These are phyloP conservation scores for Monochamus alternatus DNA, from an alignment of 2,888 invertebrate genomes.

Conservation along the genomic window DNA sequence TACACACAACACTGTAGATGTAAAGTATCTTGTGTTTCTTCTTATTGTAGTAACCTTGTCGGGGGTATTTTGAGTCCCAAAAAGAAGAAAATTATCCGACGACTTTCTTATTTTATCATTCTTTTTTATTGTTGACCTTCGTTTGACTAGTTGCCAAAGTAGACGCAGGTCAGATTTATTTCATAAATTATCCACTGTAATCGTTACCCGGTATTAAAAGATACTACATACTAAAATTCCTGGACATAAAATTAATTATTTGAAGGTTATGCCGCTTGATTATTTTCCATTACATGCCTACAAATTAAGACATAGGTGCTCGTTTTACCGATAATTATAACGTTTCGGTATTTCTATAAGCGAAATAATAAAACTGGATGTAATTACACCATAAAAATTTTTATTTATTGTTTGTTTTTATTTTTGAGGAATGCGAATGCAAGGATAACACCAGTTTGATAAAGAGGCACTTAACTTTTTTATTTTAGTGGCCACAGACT, in stretches of 20 bases:
- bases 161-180: slow-evolving; percentile 7
- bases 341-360: slow-evolving; percentile 22
- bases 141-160: slow-evolving; percentile 34
- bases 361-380: slow-evolving; percentile 18
- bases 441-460: not conserved
- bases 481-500: too few relatives aligned
- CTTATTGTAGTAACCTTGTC: slow-evolving; percentile 24
- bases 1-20: not conserved
- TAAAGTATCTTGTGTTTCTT: slow-evolving; percentile 15
- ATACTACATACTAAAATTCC: slow-evolving; percentile 3
- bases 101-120: slow-evolving; percentile 23
- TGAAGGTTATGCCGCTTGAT: slow-evolving; percentile 20
- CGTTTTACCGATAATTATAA: slow-evolving; percentile 12
- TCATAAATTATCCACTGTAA: slow-evolving; percentile 10
- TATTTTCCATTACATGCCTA: slow-evolving; percentile 24
- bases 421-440: not conserved
- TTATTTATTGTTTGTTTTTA: slow-evolving; percentile 5
- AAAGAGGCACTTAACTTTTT: too few relatives aligned
- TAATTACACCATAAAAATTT: slow-evolving; percentile 15
- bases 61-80: slow-evolving; percentile 33
- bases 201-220: not conserved
- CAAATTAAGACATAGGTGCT: slow-evolving; percentile 11
- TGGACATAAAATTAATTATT: slow-evolving; percentile 8
- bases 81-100: slow-evolving; percentile 28
- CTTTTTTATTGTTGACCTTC: slow-evolving; percentile 29